Base-by-base conservation (phyloP, 2,888 invertebrate species). In the Synanthedon formicaeformis region DNA sequence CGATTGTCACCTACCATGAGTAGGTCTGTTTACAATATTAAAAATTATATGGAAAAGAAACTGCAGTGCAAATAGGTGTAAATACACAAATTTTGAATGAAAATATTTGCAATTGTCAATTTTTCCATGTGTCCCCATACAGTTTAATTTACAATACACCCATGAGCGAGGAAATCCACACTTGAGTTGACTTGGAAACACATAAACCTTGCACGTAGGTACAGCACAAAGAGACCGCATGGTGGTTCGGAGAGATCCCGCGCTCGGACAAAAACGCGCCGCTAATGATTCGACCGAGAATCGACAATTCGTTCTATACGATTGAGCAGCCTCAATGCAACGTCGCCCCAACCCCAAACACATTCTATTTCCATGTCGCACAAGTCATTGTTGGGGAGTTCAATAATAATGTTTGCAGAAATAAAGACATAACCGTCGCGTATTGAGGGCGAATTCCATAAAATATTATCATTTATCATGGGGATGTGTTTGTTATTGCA, bases 221-320 rank as follows among this genome's bases (percentile, higher is more conserved):
- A 34, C 10, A 65, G 66, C 62, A 59, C 60, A 58, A 65, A 67
- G 63, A 64, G 66, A 62, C 67, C 65, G 70, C 72, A 73, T 73
- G 66, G 67, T 65, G 69, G 23, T 67, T 63, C 65, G 52, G 61
- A 53, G n/a, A 54, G 53, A 59, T 57, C 58, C 64, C 58, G 59
- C 58, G 56, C 53, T 49, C 55, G 65, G 67, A 71, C 75, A 77
- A 76, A 79, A 81, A 74, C 73, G 63, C 59, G 57, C 71, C 71
- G 73, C 76, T 81, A 83, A 83, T 78, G 80, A 82, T 73, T 75
- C 59, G 58, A 67, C 62, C 75, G 69, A 73, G 75, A 75, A 85
- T 84, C 82, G 83, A 81, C 83, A 82, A 86, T 86, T 86, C 81
- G 82, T 76, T 83, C 74, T 84, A 78, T 82, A 59, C 86, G 84